phyloP scores from a whole-genome alignment of 1,140 invertebrate species.

The Thalassaphorura encarpata region DNA sequence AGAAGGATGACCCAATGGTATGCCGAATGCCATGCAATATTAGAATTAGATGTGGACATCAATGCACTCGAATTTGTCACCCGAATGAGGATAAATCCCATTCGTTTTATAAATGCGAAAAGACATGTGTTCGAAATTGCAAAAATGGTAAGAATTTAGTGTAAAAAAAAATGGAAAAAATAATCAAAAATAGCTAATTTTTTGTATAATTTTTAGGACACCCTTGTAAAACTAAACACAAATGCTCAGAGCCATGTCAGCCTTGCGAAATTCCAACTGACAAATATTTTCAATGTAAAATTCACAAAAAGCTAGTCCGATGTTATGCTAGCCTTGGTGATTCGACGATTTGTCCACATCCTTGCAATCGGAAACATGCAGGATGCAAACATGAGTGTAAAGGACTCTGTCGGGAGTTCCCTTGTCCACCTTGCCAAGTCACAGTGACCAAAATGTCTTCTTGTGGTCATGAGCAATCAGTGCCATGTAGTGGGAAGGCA shows the following conservation, averaged over 20 bases:
- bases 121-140: conserved; percentile 15
- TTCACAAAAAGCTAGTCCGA: too few relatives aligned
- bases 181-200: too few relatives aligned
- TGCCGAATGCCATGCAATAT: conserved; percentile 12
- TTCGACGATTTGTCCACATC: too few relatives aligned
- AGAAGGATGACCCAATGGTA: neutral
- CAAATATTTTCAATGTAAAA: too few relatives aligned
- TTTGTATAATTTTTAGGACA: conserved; percentile 8
- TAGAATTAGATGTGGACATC: conserved; percentile 27
- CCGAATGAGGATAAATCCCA: conserved; percentile 20
- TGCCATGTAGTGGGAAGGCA: conserved; percentile 14
- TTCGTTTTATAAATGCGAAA: conserved; percentile 12
- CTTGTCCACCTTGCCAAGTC: conserved; percentile 6
- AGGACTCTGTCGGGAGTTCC: too few relatives aligned
- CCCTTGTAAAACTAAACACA: conserved; percentile 10
- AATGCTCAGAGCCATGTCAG: conserved; percentile 13
- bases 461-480: conserved; percentile 19
- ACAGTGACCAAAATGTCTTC: conserved; percentile 8
- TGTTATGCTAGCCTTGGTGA: too few relatives aligned
- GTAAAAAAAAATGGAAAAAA: too few relatives aligned
- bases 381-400: too few relatives aligned
- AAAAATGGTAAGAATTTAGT: neutral
- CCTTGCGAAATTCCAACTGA: conserved; percentile 16
- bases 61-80: conserved; percentile 23
- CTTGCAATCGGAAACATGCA: too few relatives aligned